Base-by-base conservation (phyloP, 2,888 invertebrate genomes). In the Emmelina monodactyla region DNA sequence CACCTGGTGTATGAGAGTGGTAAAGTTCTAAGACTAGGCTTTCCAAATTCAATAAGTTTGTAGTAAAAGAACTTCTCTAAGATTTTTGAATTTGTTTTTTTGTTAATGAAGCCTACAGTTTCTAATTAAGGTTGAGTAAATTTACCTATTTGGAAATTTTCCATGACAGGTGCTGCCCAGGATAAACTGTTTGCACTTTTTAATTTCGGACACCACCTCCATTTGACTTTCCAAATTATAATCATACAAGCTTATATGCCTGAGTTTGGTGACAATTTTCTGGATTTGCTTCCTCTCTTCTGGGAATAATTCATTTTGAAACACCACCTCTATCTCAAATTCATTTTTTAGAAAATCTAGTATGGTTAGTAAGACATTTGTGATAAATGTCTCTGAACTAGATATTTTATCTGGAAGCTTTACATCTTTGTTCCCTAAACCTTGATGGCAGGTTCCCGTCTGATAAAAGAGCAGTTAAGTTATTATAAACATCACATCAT, bases 291-390 rank as follows among this genome's bases (percentile, higher is more conserved):
- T 58, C 16, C 66, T 42, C 31, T 68, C 65, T 0, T 30, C 19
- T 2, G 46, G 53, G 1, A 12, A 34, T 2, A 67, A 33, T 0
- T 36, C 37, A 0, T 35, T 22, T 4, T 65, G 67, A 13, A 70
- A 70, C 1, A 49, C 37, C 1, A 69, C 19, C 28, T 62, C 62
- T 0, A 51, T 32, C 28, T 62, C 51, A 0, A 38, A 34, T 22
- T 69, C 64, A 31, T 68, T 60, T 32, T 51, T 55, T 0, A 68
- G 56, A n/a, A 71, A 72, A 2, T 62, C 59, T 12, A 58, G 43
- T 0, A 71, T 47, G 11, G 45, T 31, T 0, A 45, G 36, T 0
- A 71, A 42, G 0, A 58, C 40, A 29, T 67, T 67, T 1, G 48
- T 51, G 0, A 46, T 44, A 31, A 60, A 62, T 1, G 39, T 25